Evolutionary conservation across 2,888 invertebrate species (phyloP), one percentile per base, ranked within the genome.

Genomic region (Chaitophorus viminalis): DNA sequence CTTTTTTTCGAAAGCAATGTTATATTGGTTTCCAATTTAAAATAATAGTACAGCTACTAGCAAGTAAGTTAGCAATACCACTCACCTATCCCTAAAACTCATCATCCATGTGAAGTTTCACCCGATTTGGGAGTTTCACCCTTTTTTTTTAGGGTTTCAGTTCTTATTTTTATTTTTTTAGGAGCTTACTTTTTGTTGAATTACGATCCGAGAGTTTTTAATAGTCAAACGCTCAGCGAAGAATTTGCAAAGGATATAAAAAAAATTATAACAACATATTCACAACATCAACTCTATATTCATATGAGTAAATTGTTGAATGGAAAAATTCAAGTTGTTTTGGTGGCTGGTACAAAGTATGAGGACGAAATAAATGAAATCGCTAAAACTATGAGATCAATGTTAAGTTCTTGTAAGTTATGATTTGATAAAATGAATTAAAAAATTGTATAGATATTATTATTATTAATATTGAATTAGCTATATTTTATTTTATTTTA

Each of bases 331-430:
- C 86, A 79, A 54, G 8, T 86, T 11, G 72, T 86, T 39, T 72
- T 86, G 25, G 70, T 29, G 8, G 78, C 60, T 18, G 25, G 8
- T 36, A 33, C 54, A 3, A 79, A 79, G 17, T 86, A 86, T 18
- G 86, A 54, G 25, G 86, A 86, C 9, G 86, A 86, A 86, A 79
- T 86, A 17, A 77, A 60, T 29, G 60, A 86, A 74, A 74, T 79
- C 14, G 86, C 86, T 25, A 52, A 74, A 17, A 39, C 14, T 33
- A 14, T 84, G 31, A 14, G 65, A 4, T 76, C 75, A 3, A 25
- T 31, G 17, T 9, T 84, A 17, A 84, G 1, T 25, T 31, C 75
- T 39, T 76, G 83, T 84, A 75, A 83, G 83, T 74, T 25, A 33
- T 72, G 11, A 72, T 2, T 70, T 33, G 17, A 9, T 39, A n/a